phyloP scores from a whole-genome alignment of 2,888 invertebrate genomes.

The Metopia argyrocephala region DNA sequence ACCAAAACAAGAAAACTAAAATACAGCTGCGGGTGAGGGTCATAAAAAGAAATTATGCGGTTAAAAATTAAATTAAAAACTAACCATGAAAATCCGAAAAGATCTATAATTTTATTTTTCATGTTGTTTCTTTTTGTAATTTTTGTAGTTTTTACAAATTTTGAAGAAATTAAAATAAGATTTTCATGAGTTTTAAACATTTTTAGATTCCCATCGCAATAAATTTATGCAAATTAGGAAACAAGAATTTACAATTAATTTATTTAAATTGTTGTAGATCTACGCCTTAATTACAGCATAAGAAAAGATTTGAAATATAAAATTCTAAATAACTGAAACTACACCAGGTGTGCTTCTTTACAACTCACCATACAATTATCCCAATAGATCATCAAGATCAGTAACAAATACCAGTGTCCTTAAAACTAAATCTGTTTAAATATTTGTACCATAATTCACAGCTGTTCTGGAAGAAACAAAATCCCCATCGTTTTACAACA shows the following conservation, averaged over 20 bases:
- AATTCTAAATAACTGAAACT: background rate
- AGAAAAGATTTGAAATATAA: background rate
- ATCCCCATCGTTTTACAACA: too few relatives aligned
- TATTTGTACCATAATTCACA: too few relatives aligned
- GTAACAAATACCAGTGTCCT: too few relatives aligned
- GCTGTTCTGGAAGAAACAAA: too few relatives aligned
- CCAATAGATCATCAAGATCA: too few relatives aligned
- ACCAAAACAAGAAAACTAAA: background rate
- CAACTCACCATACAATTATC: too few relatives aligned
- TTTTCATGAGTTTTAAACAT: constrained; percentile 46
- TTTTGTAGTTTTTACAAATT: background rate
- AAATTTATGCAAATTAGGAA: constrained; percentile 48
- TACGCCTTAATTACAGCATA: background rate
- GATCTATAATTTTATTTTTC: background rate
- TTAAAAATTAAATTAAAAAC: constrained; percentile 28
- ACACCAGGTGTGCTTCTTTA: too few relatives aligned
- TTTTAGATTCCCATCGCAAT: constrained; percentile 24
- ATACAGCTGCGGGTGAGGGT: constrained; percentile 13
- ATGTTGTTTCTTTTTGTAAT: background rate
- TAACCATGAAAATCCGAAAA: constrained; percentile 2
- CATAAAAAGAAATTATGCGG: constrained; percentile 17
- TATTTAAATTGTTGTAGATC: constrained; percentile 50
- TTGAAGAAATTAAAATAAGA: constrained; percentile 36
- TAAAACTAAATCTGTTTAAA: too few relatives aligned
- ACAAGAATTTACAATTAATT: constrained; percentile 24